Evolutionary conservation across 2,888 invertebrate species (phyloP), one percentile per base, ranked within the genome.

Genomic region (Nomada flava): DNA sequence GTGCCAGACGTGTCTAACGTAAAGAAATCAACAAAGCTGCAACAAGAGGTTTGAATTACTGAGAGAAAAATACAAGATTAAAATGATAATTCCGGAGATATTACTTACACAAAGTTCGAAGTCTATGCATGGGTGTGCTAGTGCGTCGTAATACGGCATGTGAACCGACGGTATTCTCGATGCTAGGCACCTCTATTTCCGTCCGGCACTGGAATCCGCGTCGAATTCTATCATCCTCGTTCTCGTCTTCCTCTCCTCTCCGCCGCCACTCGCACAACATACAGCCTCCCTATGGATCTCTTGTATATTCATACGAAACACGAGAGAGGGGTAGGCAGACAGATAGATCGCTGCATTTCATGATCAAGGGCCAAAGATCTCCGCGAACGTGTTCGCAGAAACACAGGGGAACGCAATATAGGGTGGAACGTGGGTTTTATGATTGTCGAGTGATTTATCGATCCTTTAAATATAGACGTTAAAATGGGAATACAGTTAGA

Each of bases 211-310:
- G 92, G 92, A 92, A 92, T 92, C 91, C 90, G 89, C 90, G 89
- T 91, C 91, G 91, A 92, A 92, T 91, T 92, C 92, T 92, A 90
- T 91, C 91, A 91, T 92, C 91, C 90, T 85, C 87, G 85, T 85
- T 86, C 88, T 79, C 79, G 75, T 85, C 69, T 71, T 70, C 69
- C 71, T 73, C 86, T 64, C 68, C 67, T 60, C 53, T 36, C 57
- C 47, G 23, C 68, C 23, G 15, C 18, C 29, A 5, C 57, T 70
- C 76, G 69, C 60, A 52, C 68, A 73, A 71, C 82, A 77, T 57
- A 63, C 83, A 69, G 47, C 72, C 74, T 77, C 71, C 82, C 69
- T 75, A 74, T 82, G 77, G 83, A 77, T 67, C 76, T 62, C 65
- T 82, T 76, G 76, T 73, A 76, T 59, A 71, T 63, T 64, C 72